A percentile compares a stretch with the other conserved stretches of the same genome.
Conservation (phyloP, 2,888 invertebrate species). For the Ellobium chinense region DNA sequence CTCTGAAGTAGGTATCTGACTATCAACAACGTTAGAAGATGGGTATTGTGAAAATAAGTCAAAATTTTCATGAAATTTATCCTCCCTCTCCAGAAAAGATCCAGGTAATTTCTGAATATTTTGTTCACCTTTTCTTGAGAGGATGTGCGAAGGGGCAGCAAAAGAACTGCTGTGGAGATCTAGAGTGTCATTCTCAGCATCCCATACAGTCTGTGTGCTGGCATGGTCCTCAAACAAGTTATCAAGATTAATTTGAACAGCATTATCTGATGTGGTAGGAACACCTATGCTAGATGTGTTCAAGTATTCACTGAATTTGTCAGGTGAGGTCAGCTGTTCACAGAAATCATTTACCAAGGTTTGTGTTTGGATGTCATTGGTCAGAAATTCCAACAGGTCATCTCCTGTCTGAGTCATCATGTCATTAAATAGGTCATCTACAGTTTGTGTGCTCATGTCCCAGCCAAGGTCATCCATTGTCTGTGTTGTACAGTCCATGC, state of each 20-base stretch:
- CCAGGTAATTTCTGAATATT: neutral
- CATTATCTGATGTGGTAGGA: neutral
- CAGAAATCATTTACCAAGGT: slow-evolving; percentile 25
- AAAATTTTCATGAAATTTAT: neutral
- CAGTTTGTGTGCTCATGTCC: slow-evolving; percentile 24
- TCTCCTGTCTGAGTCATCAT: slow-evolving; percentile 45
- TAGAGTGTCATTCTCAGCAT: neutral
- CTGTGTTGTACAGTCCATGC: slow-evolving; percentile 25
- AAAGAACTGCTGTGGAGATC: slow-evolving; percentile 11
- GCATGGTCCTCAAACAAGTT: slow-evolving; percentile 11
- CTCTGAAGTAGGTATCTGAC: neutral
- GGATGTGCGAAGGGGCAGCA: neutral
- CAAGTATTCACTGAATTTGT: neutral
- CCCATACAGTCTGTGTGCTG: slow-evolving; percentile 36
- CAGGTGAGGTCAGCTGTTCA: neutral
- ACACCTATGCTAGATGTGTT: neutral
- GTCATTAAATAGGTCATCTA: slow-evolving; percentile 24
- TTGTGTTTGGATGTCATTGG: slow-evolving; percentile 34
- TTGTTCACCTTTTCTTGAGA: neutral
- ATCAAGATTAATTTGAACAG: neutral
- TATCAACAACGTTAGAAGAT: neutral
- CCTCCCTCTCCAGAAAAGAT: neutral
- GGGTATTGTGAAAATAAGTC: neutral
- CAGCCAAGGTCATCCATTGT: slow-evolving; percentile 5
- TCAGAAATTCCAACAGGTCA: slow-evolving; percentile 34